Conservation (phyloP, 2,888 invertebrate species). For the Ormyrus rosae region DNA sequence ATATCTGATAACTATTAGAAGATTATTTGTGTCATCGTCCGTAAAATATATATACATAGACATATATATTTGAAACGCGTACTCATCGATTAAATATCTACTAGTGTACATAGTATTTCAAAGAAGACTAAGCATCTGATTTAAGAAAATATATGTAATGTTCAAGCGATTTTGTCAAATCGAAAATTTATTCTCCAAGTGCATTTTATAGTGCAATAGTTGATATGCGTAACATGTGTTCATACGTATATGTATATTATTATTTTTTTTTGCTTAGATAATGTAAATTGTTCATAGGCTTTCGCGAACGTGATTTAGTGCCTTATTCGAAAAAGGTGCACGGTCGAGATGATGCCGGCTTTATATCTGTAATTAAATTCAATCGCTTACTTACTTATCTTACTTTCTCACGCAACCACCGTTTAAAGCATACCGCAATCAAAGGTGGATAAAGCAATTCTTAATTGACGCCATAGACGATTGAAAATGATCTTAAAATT, state of each 20-base stretch:
- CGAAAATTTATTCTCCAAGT: conserved; percentile 58
- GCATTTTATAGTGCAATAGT: conserved; percentile 54
- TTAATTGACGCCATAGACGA: conserved; percentile 58
- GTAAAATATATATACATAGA: conserved; percentile 52
- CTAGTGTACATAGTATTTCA: conserved; percentile 48
- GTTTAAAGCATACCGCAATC: conserved; percentile 46
- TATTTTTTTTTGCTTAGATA: conserved; percentile 40
- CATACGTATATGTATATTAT: conserved; percentile 52
- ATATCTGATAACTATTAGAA: conserved; percentile 55
- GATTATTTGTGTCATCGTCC: conserved; percentile 37
- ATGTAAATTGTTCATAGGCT: conserved; percentile 49
- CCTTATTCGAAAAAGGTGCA: conserved; percentile 50
- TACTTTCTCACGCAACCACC: conserved; percentile 24
- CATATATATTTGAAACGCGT: conserved; percentile 49
- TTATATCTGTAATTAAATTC: conserved; percentile 65
- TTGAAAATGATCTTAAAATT: conserved; percentile 51
- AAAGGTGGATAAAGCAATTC: conserved; percentile 52
- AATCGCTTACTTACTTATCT: conserved; percentile 58
- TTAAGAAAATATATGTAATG: conserved; percentile 54
- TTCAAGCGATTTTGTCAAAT: conserved; percentile 55
- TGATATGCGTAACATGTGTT: conserved; percentile 58
- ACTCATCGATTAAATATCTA: conserved; percentile 45
- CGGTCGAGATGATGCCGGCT: conserved; percentile 40
- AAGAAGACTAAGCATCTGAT: conserved; percentile 48
- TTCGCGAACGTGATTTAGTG: conserved; percentile 53